These are phyloP conservation scores for Anomalospiza imberbis DNA, from an alignment of 2,797 vertebrate species.

Conservation along the genomic window DNA sequence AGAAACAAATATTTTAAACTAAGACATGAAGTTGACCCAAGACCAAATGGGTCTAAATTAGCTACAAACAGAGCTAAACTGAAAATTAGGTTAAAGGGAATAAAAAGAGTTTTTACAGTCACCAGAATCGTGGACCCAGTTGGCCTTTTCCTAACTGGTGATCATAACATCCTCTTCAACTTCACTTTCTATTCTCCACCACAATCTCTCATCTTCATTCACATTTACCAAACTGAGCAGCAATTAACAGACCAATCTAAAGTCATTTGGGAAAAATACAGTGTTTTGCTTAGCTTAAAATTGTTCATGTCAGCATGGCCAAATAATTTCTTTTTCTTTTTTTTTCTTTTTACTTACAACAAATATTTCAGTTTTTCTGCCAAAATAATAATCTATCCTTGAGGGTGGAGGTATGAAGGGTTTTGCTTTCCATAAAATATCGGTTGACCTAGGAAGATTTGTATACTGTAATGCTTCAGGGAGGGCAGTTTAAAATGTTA, in stretches of 20 bases:
- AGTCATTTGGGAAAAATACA: neutral
- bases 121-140: rapidly evolving
- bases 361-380: neutral
- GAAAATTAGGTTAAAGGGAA: neutral
- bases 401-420: neutral
- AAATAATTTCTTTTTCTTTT: neutral
- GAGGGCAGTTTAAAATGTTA: neutral
- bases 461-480: neutral
- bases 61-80: neutral
- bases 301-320: neutral
- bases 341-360: neutral
- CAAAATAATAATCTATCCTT: neutral
- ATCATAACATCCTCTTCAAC: neutral
- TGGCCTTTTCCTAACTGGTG: neutral
- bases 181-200: neutral
- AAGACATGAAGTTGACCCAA: neutral
- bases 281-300: neutral
- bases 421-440: neutral
- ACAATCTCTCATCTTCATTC: neutral
- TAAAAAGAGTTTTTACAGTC: neutral
- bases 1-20: neutral
- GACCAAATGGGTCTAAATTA: neutral
- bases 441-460: neutral
- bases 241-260: neutral
- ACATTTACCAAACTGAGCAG: neutral